Percentiles rank a stretch among this genome's conserved stretches.
These are phyloP conservation scores for Brachypodius melanocephalos DNA, from an alignment of 2,113 vertebrate species.

Conservation along the genomic window DNA sequence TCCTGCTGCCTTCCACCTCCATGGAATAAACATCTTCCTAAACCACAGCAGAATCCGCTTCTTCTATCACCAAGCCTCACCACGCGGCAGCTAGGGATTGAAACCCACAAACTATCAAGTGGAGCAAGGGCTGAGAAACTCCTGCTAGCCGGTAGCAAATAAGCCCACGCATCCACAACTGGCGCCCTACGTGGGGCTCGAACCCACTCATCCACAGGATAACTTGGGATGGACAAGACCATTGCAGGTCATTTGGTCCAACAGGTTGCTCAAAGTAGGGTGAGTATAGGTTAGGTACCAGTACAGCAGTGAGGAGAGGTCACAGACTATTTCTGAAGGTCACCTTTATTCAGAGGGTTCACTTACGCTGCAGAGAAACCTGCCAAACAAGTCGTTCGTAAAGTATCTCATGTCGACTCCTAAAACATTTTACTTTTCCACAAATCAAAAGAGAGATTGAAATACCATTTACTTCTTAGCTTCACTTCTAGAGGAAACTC, in stretches of 20 bases:
- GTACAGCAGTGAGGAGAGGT: not conserved
- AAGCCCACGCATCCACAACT: too few species aligned
- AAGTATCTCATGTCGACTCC: not conserved
- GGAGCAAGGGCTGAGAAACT: too few species aligned
- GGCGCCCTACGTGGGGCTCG: too few species aligned
- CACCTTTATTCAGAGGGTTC: not conserved
- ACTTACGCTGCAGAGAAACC: not conserved
- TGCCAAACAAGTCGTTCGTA: not conserved
- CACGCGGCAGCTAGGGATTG: too few species aligned
- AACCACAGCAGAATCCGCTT: too few species aligned
- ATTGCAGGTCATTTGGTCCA: not conserved
- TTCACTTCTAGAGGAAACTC: not conserved
- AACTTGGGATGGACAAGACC: not conserved
- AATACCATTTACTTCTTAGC: not conserved
- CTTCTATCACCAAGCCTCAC: too few species aligned
- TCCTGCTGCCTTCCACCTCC: too few species aligned
- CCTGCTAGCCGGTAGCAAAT: too few species aligned
- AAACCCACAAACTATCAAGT: too few species aligned
- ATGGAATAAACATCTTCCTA: too few species aligned
- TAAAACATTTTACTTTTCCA: not conserved
- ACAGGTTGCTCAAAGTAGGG: not conserved
- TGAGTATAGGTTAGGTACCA: not conserved
- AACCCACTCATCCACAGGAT: too few species aligned
- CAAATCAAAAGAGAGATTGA: not conserved
- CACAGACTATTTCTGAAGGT: not conserved